These are phyloP conservation scores for Drosophila melanogaster DNA, from an alignment of 1,140 invertebrate genomes.

Conservation along the genomic window Release_6_plus_ISO1_MT NC_004354.4:17096001-17096500, in stretches of 20 bases:
- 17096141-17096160: background rate
- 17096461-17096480: conserved; percentile 85
- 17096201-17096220: background rate
- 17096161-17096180: background rate
- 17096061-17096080: background rate
- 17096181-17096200: background rate
- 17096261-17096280: conserved; percentile 9
- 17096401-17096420: conserved; percentile 90
- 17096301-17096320: conserved; percentile 91
- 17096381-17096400: conserved; percentile 87
- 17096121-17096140: too few relatives aligned
- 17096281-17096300: conserved; percentile 88
- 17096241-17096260: background rate
- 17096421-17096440: conserved; percentile 90
- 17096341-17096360: conserved; percentile 91
- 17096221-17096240: background rate
- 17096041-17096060: background rate
- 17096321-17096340: conserved; percentile 90
- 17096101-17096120: background rate
- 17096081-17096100: background rate
- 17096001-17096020: background rate
- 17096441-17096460: conserved; percentile 88
- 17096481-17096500: conserved; percentile 91
- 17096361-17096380: conserved; percentile 89
- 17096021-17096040: too few relatives aligned